Conservation (phyloP, 2,797 vertebrate species). For the Neopelma chrysocephalum region DNA sequence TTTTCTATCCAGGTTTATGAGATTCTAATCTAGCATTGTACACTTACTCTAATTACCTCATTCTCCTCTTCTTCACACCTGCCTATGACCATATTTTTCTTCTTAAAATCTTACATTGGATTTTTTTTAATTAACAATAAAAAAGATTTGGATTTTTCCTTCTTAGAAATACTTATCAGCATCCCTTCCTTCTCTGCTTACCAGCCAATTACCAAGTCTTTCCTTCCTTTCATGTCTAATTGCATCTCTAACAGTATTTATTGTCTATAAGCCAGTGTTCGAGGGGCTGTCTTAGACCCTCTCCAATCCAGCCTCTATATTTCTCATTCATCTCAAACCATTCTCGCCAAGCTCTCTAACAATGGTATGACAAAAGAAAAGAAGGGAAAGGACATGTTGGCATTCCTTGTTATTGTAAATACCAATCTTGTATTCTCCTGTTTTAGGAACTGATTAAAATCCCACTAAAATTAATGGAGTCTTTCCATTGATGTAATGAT, state of each 20-base stretch:
- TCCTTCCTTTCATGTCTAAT: neutral
- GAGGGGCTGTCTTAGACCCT: neutral
- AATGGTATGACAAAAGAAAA: neutral
- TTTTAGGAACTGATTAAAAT: neutral
- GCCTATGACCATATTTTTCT: neutral
- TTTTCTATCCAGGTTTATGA: neutral
- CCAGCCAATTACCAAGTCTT: neutral
- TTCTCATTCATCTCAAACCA: neutral
- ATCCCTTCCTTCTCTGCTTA: neutral
- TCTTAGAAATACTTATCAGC: neutral
- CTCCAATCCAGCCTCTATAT: neutral
- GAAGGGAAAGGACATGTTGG: neutral
- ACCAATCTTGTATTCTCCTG: neutral
- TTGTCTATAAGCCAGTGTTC: neutral
- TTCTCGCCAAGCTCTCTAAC: neutral
- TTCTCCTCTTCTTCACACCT: neutral
- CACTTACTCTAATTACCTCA: neutral
- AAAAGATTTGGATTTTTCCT: neutral
- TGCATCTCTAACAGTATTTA: neutral
- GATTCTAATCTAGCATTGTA: neutral
- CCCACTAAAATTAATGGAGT: neutral
- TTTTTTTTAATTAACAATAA: neutral
- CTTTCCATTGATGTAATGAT: neutral
- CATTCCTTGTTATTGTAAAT: neutral
- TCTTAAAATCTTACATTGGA: neutral